Evolutionary conservation across 2,113 vertebrate species (phyloP).

Genomic region (Puntigrus tetrazona): DNA sequence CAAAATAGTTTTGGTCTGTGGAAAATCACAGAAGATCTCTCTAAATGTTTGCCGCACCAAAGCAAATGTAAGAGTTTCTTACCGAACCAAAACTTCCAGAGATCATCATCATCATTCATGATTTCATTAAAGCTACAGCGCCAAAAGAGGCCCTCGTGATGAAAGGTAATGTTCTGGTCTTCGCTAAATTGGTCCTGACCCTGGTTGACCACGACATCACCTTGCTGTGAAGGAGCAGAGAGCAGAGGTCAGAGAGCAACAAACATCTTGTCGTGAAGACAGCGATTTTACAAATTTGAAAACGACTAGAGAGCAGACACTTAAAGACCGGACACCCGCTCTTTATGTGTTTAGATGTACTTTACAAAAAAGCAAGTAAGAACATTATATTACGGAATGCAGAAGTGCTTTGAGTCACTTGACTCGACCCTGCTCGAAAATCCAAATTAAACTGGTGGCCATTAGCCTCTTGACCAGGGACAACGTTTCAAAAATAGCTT

Average conservation of each 20-base stretch:
- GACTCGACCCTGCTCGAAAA: neutral
- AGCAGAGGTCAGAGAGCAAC: constrained; percentile 23
- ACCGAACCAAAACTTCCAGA: constrained; percentile 93
- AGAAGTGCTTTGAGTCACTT: neutral
- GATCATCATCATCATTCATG: constrained; percentile 71
- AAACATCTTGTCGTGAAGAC: neutral
- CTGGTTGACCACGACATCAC: constrained; percentile 47
- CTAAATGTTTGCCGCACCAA: neutral
- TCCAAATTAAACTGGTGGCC: neutral
- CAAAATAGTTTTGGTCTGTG: neutral
- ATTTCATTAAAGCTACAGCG: constrained; percentile 83
- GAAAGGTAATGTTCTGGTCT: constrained; percentile 66
- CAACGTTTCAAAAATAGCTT: neutral
- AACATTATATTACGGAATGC: neutral
- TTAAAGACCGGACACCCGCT: neutral
- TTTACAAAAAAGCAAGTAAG: neutral
- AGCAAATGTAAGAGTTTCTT: constrained; percentile 65
- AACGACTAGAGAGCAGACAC: neutral
- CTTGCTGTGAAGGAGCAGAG: constrained; percentile 54
- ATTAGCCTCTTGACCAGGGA: neutral
- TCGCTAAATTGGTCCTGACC: neutral
- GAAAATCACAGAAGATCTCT: neutral
- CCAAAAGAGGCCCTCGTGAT: constrained; percentile 98
- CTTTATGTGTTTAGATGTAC: neutral
- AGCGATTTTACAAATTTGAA: neutral